Evolutionary conservation across 2,797 vertebrate genomes (phyloP).

Genomic region (Coluber constrictor): DNA sequence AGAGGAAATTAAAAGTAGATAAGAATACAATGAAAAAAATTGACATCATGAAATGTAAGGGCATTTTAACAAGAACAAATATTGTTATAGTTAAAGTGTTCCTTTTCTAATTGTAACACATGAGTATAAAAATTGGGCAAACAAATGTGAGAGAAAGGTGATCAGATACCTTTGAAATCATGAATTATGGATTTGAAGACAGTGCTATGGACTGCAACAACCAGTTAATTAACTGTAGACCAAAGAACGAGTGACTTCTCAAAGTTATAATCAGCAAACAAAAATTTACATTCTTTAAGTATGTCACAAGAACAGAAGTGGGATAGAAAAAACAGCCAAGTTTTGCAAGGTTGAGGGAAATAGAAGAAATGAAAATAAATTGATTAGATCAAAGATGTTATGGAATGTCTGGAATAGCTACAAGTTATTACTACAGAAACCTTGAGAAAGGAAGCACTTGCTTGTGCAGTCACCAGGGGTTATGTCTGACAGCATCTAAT

Average conservation of each 20-base stretch:
- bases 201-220: not conserved
- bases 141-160: not conserved
- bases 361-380: not conserved
- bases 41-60: not conserved
- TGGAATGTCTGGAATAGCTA: not conserved
- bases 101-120: not conserved
- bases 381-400: not conserved
- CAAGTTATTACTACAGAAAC: not conserved
- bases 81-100: not conserved
- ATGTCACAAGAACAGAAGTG: not conserved
- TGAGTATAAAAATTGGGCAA: not conserved
- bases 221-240: not conserved
- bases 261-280: not conserved
- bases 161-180: not conserved
- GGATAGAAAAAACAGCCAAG: not conserved
- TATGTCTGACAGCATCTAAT: not conserved
- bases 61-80: not conserved
- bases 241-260: not conserved
- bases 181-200: not conserved
- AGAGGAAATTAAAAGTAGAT: not conserved
- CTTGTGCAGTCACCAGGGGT: not conserved
- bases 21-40: not conserved
- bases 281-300: not conserved
- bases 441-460: not conserved
- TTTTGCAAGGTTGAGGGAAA: not conserved